Conservation (phyloP, 2,113 vertebrate species). For the Bungarus multicinctus region DNA sequence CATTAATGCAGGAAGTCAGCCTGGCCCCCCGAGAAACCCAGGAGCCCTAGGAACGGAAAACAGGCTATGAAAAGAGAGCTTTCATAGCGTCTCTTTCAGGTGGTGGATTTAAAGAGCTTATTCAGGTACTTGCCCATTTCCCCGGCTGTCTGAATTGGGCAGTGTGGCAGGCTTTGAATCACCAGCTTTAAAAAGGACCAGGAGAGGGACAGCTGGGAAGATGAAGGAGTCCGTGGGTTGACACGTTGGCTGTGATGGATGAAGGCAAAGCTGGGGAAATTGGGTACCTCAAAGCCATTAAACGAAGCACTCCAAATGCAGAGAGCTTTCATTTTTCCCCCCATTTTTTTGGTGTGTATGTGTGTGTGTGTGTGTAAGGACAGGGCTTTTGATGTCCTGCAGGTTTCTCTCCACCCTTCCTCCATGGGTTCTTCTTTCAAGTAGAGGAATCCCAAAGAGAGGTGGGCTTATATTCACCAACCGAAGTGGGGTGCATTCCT, state of each 20-base stretch:
- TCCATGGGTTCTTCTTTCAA: neutral
- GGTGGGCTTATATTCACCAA: neutral
- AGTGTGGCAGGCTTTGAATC: slow-evolving; percentile 72
- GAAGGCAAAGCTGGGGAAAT: slow-evolving; percentile 47
- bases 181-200: slow-evolving; percentile 63
- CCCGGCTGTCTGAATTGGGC: slow-evolving; percentile 65
- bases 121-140: slow-evolving; percentile 75
- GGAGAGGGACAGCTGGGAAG: slow-evolving; percentile 57
- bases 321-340: slow-evolving; percentile 11
- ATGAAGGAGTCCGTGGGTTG: slow-evolving; percentile 70
- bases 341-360: neutral
- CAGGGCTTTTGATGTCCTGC: slow-evolving; percentile 41
- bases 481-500: neutral
- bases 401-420: rapidly evolving
- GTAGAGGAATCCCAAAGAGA: neutral
- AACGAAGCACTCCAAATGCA: slow-evolving; percentile 49
- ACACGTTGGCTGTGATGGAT: slow-evolving; percentile 59
- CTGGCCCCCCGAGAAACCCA: slow-evolving; percentile 66
- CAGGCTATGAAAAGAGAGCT: slow-evolving; percentile 71
- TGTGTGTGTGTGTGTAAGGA: slow-evolving; percentile 4
- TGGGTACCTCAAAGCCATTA: slow-evolving; percentile 43
- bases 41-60: slow-evolving; percentile 61
- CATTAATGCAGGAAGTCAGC: slow-evolving; percentile 71
- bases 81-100: slow-evolving; percentile 71
- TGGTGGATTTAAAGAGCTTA: slow-evolving; percentile 79